Conservation (phyloP, 37 sponge, comb jelly and placozoan species). For the Diacarnus erythraeanus region DNA sequence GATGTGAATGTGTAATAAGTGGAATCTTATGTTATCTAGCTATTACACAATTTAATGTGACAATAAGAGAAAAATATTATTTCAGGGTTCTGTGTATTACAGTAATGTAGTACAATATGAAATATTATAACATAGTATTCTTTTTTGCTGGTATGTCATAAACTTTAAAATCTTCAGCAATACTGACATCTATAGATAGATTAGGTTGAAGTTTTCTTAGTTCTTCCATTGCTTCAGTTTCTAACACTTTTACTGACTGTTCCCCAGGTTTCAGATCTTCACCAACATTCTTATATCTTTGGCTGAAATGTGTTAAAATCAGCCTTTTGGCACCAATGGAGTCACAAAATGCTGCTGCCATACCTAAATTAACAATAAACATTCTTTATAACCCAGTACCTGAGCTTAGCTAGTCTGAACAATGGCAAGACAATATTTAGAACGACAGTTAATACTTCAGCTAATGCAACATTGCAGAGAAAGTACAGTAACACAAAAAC, state of each 20-base stretch:
- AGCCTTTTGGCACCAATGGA: slow-evolving; percentile 51
- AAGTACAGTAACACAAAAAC: background rate
- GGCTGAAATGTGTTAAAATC: slow-evolving; percentile 89
- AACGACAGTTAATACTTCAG: no score
- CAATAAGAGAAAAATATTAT: no score
- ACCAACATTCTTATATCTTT: slow-evolving; percentile 65
- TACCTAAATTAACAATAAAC: slow-evolving; percentile 30
- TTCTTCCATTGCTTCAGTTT: slow-evolving; percentile 28
- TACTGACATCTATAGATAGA: slow-evolving; percentile 18
- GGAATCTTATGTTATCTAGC: no score
- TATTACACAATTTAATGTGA: no score
- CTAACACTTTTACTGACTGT: slow-evolving; percentile 33
- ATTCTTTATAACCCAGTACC: no score
- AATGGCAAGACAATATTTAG: no score
- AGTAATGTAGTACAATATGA: no score
- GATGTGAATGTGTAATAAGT: no score
- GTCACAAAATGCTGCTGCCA: slow-evolving; percentile 80
- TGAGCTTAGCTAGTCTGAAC: no score
- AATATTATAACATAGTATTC: no score
- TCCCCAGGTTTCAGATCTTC: slow-evolving; percentile 32
- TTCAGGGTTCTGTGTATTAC: no score
- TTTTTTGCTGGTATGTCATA: slow-evolving; percentile 38
- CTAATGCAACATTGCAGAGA: background rate
- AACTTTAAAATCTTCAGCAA: slow-evolving; percentile 63
- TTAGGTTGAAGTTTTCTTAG: background rate